phyloP scores from a whole-genome alignment of 2,113 vertebrate genomes.

The Paratilapia polleni region DNA sequence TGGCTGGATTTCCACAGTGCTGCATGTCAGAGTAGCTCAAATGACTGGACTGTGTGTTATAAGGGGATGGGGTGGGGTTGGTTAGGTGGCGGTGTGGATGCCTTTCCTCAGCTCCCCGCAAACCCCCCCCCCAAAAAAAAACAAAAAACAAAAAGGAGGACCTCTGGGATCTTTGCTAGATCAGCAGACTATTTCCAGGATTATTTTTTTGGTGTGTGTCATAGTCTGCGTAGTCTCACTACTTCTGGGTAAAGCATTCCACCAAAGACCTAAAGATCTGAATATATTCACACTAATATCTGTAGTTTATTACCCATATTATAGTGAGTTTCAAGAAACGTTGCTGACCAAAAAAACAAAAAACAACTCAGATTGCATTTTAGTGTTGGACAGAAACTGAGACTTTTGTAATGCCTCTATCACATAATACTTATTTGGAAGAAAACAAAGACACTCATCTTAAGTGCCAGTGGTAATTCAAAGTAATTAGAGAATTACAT shows the following conservation, averaged over 20 bases:
- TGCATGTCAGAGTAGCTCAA: conserved; percentile 39
- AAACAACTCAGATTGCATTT: not conserved
- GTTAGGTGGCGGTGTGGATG: not conserved
- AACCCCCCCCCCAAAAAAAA: not conserved
- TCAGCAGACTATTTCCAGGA: not conserved
- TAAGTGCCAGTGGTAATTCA: not conserved
- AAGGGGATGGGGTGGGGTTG: not conserved
- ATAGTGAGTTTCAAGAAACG: not conserved
- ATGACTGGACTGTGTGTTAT: conserved; percentile 40
- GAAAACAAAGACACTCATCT: not conserved
- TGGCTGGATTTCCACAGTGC: conserved; percentile 14
- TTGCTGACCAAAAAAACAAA: not conserved
- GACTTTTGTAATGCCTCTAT: not conserved
- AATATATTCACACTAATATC: not conserved
- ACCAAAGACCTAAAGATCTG: not conserved
- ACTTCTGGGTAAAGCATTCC: too few species aligned
- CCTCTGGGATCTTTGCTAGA: not conserved
- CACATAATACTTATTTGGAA: not conserved
- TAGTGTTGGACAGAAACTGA: not conserved
- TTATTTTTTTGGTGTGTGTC: not conserved
- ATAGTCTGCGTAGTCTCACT: too few species aligned
- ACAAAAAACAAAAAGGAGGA: not conserved
- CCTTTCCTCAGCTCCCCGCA: not conserved
- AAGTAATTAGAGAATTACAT: not conserved
- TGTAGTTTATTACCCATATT: not conserved